Percentiles rank a stretch among this genome's conserved stretches.
Evolutionary conservation across 2,113 vertebrate species (phyloP).

Genomic region (Calyptommatus sinebrachiatus): DNA sequence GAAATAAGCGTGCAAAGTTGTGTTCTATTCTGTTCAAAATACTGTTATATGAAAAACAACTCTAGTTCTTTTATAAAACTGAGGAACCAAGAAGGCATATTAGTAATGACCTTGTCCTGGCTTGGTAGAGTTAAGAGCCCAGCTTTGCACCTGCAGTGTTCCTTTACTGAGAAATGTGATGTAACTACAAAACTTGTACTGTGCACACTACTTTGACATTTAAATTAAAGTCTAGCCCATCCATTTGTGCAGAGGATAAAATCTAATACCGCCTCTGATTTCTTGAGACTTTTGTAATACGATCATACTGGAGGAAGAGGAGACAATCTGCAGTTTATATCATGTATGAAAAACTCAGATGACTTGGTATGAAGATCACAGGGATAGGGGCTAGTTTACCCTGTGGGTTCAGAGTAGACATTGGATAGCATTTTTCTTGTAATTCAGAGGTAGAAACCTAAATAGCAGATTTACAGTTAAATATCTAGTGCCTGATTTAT

Average conservation of each 20-base stretch:
- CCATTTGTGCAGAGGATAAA: too few relatives aligned
- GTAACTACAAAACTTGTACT: background rate
- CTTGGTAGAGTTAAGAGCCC: background rate
- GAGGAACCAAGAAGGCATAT: background rate
- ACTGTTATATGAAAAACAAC: too few relatives aligned
- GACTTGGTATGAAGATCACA: too few relatives aligned
- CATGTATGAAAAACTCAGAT: background rate
- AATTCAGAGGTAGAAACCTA: background rate
- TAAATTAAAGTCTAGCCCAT: too few relatives aligned
- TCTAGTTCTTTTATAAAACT: background rate
- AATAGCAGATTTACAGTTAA: background rate
- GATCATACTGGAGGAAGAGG: background rate
- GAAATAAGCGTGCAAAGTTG: too few relatives aligned
- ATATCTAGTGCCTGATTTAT: background rate
- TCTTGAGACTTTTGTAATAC: background rate
- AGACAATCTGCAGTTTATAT: too few relatives aligned
- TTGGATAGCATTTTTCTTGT: background rate
- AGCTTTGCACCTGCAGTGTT: background rate
- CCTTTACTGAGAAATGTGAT: background rate
- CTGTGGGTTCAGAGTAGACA: background rate
- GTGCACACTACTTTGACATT: too few relatives aligned
- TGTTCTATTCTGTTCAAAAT: too few relatives aligned
- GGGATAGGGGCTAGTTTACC: too few relatives aligned
- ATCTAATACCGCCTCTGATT: too few relatives aligned
- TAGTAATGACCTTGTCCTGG: background rate